Base-by-base conservation (phyloP, 2,113 vertebrate species). In the Channa argus region DNA sequence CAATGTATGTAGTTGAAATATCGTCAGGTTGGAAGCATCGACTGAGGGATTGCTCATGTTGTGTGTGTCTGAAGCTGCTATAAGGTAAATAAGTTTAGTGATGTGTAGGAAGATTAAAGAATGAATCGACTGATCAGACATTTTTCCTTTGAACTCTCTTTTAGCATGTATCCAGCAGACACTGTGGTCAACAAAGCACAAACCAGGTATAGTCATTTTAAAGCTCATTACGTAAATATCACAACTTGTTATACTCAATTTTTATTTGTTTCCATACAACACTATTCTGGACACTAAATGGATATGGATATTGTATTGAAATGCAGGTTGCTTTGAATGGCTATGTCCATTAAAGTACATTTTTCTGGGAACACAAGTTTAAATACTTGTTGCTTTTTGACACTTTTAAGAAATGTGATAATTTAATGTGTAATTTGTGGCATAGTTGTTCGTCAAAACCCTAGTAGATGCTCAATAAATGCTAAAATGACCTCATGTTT, bases 141-240 rank as follows among this genome's bases (percentile, higher is more conserved):
- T 74, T 8, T 88, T 69, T 67, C 33, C 84, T 84, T 78, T 87
- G 2, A 77, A 79, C 53, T 64, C 77, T 82, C 74, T 91, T 87
- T 63, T 89, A 99, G 98, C 97, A 99, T 88, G 94, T 97, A 80
- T 99, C 97, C 88, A 99, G 97, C 88, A 95, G 96, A 88, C 97
- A 98, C 94, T 98, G 96, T 88, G 97, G 97, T 79, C 98, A 99
- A 88, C 97, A 98, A 91, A 99, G 95, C 93, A 97, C 96, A 62
- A 96, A 95, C 71, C 98, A 98, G 97, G 98, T 99, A 95, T 88
- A 82, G 53, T 49, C 54, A 61, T 63, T 61, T 74, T 38, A 51
- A 51, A 53, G 39, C 49, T 51, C 24, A 24, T 24, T 24, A 24
- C 24, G 24, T 24, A 24, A 1, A 24, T 24, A 24, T 24, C 24